phyloP scores from a whole-genome alignment of 2,113 vertebrate species.

The Chaetops frenatus region DNA sequence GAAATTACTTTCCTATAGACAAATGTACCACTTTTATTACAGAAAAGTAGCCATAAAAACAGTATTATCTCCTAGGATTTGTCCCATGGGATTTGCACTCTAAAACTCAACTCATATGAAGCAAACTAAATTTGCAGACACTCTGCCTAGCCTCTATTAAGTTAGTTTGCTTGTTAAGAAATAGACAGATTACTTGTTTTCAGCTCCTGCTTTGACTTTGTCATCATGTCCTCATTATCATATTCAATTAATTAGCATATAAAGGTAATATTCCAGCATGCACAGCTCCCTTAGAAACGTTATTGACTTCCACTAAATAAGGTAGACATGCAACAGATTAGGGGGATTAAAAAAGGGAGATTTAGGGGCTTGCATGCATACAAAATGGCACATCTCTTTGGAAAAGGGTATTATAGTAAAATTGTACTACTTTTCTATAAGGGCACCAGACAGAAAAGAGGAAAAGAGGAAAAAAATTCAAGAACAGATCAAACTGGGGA shows the following conservation, averaged over 20 bases:
- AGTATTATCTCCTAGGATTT: neutral
- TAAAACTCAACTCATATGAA: neutral
- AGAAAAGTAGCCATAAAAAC: neutral
- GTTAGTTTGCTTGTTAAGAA: slow-evolving; percentile 14
- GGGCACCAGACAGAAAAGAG: neutral
- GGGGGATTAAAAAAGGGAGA: neutral
- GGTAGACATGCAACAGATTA: slow-evolving; percentile 3
- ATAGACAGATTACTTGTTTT: slow-evolving; percentile 52
- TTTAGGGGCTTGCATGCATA: neutral
- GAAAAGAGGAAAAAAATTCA: neutral
- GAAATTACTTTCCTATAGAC: neutral
- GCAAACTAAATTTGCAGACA: neutral
- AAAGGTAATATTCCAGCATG: slow-evolving; percentile 52
- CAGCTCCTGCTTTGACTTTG: slow-evolving; percentile 62
- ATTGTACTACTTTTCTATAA: neutral
- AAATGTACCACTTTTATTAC: neutral
- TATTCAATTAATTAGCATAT: slow-evolving; percentile 70
- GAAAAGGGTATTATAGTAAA: neutral
- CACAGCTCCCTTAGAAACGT: slow-evolving; percentile 22
- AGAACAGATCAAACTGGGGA: neutral
- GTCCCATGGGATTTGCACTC: neutral
- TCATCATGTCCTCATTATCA: slow-evolving; percentile 66
- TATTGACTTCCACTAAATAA: slow-evolving; percentile 59
- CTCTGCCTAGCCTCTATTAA: neutral
- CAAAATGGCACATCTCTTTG: neutral